Percentiles rank a stretch among this genome's conserved stretches.
Conservation (phyloP, 2,797 vertebrate genomes). For the Pseudopleuronectes americanus region DNA sequence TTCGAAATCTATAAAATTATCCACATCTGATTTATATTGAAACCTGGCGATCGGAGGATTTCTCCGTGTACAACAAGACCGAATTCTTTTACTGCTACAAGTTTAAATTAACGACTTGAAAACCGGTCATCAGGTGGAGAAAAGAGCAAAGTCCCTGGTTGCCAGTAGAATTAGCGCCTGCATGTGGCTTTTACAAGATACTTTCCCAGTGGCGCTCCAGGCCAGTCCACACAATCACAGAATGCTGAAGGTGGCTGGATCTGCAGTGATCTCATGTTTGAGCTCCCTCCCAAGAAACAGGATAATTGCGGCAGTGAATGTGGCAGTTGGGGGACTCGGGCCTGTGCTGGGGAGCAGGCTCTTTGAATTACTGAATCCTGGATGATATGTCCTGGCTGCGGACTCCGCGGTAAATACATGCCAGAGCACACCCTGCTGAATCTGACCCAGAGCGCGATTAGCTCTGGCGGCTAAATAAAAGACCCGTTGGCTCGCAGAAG, state of each 20-base stretch:
- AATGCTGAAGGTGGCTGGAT: conserved; percentile 41
- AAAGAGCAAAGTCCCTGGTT: conserved; percentile 17
- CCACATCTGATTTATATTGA: conserved; percentile 46
- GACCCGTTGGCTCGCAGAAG: conserved; percentile 52
- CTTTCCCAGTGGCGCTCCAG: conserved; percentile 34
- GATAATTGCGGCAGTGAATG: conserved; percentile 59
- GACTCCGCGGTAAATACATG: conserved; percentile 60
- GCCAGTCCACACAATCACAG: conserved; percentile 40
- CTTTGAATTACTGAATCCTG: conserved; percentile 63
- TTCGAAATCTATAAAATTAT: conserved; percentile 45
- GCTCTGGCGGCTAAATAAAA: conserved; percentile 71
- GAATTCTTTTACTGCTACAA: conserved; percentile 24
- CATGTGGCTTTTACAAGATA: conserved; percentile 52
- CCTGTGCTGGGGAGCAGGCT: conserved; percentile 45
- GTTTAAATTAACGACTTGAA: conserved; percentile 40
- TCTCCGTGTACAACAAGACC: neutral
- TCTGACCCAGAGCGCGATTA: conserved; percentile 65
- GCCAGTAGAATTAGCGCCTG: conserved; percentile 48
- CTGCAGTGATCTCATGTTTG: conserved; percentile 61
- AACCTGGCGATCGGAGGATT: conserved; percentile 21
- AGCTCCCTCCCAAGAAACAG: conserved; percentile 48
- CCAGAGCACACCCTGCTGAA: conserved; percentile 75
- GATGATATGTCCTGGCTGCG: conserved; percentile 63
- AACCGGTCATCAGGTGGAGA: conserved; percentile 31
- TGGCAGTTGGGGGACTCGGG: conserved; percentile 51